Evolutionary conservation across 2,888 invertebrate species (phyloP), one percentile per base, ranked within the genome.

Genomic region (Heliconius charithonia): DNA sequence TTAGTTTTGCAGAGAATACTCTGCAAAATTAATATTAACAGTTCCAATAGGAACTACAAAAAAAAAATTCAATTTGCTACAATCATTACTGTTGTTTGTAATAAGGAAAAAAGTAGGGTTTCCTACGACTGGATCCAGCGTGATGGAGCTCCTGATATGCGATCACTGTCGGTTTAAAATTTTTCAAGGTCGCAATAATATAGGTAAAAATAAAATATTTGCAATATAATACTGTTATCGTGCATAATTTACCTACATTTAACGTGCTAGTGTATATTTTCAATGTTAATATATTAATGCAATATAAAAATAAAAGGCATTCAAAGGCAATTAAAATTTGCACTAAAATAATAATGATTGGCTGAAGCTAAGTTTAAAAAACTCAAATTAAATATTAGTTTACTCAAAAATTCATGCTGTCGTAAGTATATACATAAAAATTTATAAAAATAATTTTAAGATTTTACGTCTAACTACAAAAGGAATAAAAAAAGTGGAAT

Each of bases 391-490:
- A 76, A 72, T 70, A 79, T 67, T 74, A 81, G 69, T 80, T 76
- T 76, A 79, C 62, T 79, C 71, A 71, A 83, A 84, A 80, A 82
- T 84, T 86, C 88, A 89, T 88, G 89, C 87, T 83, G 82, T 83
- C 85, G 84, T 85, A 86, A 86, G 84, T 87, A 86, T 41, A 69
- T 41, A 41, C 12, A 67, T n/a, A 37, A 4, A 66, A 22, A 69
- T 7, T 25, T 67, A 37, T 83, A 85, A 85, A 85, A 83, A 82
- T 10, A 77, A 84, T 80, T 65, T 41, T 56, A 79, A 84, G 84
- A 85, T 85, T 85, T 1, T 80, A 82, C 81, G 82, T 82, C 83
- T 86, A 86, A 82, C 85, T 86, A 87, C 84, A 85, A 87, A 86
- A 82, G 80, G 79, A 80, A 73, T 78, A 81, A 84, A 82, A n/a